Base-by-base conservation (phyloP, 2,888 invertebrate species). In the Tipula confusa region DNA sequence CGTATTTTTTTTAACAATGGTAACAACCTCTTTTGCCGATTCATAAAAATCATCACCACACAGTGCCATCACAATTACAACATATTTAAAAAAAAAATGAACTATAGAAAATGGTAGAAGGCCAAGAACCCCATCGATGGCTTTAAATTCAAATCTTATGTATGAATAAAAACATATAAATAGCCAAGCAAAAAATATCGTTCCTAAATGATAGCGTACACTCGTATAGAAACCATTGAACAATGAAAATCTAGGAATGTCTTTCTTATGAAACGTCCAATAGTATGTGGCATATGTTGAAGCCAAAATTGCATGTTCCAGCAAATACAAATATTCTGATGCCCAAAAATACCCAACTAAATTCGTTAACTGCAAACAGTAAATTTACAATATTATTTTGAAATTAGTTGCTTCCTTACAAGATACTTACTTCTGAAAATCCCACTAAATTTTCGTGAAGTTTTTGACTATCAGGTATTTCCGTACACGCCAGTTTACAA, bases 11-110 rank as follows among this genome's bases (percentile, higher is more conserved):
- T 80, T 80, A 29, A 80, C 15, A 7, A 80, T n/a, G 13, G 5
- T n/a, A 1, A 80, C 9, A 15, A 29, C 80, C n/a, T 80, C 80
- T n/a, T 80, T 80, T 80, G 80, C 29, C 9, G 80, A 80, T 31
- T 80, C 29, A n/a, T 29, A 29, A 31, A 80, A 80, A 80, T 80
- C 80, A 29, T 80, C 80, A 0, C 80, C 80, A 29, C 80, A 29
- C n/a, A 80, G 15, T 80, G 80, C 29, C 29, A 31, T 29, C n/a
- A 80, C 29, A 80, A 80, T 80, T 2, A 80, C n/a, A 29, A 80
- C 15, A 15, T 80, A 80, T 80, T 80, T 80, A n/a, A 80, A 80
- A 31, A 80, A 80, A 15, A 80, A 80, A 80, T 80, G 80, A 29
- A 80, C 13, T 80, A 80, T 29, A 1, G 80, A 80, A 29, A 80